Base-by-base conservation (phyloP, 2,888 invertebrate genomes). In the Oscheius sp. region DNA sequence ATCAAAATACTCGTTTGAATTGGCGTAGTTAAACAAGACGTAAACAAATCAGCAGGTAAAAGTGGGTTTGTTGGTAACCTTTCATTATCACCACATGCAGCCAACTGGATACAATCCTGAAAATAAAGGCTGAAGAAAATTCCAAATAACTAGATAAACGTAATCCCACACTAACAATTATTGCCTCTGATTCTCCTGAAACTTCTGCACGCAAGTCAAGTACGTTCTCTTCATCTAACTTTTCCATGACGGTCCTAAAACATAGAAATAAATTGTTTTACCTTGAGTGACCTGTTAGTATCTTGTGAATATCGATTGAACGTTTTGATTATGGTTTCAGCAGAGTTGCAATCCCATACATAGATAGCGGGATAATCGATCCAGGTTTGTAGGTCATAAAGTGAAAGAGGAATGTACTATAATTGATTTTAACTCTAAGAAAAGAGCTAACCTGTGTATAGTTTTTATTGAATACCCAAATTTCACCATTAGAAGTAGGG, bases 331-430 rank as follows among this genome's bases (percentile, higher is more conserved):
- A 98, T 94, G 80, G 94, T 92, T 70, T 96, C 98, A 14, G 98
- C 97, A 89, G 94, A 95, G 66, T 95, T 95, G 89, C 97, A 98
- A 88, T 98, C 98, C 88, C 95, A 98, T 24, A 99, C 96, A 88
- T 96, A 99, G 74, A 99, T 95, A 61, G 96, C 96, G 0, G 98
- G 98, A 67, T 94, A 92, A 65, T 95, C 95, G 95, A 99, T 95
- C 98, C 98, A 99, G 2, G 92, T 92, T 90, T 98, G 97, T 69
- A 98, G 90, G 89, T 99, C 98, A 88, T 94, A 97, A 79, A 99
- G 92, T 64, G 96, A 97, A 85, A 99, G 89, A 50, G 98, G 98
- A 88, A 98, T 98, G 90, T 98, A 98, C 89, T 98, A 66, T n/a
- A 78, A 71, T n/a, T 12, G 51, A 17, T 30, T 33, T 38, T 38